A percentile compares a stretch with the other conserved stretches of the same genome.
These are phyloP conservation scores for Mesaphorura yosii DNA, from an alignment of 1,140 invertebrate genomes.

Conservation along the genomic window DNA sequence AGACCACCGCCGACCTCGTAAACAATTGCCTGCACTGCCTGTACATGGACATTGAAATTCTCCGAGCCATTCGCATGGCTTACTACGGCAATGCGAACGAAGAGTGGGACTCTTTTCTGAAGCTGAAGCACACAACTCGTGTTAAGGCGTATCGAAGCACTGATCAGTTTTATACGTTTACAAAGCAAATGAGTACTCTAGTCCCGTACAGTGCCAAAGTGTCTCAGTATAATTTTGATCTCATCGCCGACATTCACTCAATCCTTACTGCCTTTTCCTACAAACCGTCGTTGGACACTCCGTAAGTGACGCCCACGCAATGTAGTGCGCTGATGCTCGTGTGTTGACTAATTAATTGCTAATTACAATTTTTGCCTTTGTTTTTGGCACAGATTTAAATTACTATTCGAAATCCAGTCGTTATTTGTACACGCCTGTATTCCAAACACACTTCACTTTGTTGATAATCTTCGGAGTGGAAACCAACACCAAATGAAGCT, in stretches of 20 bases:
- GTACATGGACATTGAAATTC: slow-evolving; percentile 29
- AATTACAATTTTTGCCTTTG: background rate
- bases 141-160: slow-evolving; percentile 18
- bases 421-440: slow-evolving; percentile 23
- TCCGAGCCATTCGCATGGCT: slow-evolving; percentile 22
- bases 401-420: slow-evolving; percentile 17
- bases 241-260: slow-evolving; percentile 24
- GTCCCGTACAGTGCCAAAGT: slow-evolving; percentile 23
- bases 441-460: slow-evolving; percentile 24
- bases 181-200: slow-evolving; percentile 11
- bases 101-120: slow-evolving; percentile 21
- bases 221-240: slow-evolving; percentile 23
- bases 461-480: slow-evolving; percentile 17
- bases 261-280: slow-evolving; percentile 27
- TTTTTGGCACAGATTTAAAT: slow-evolving; percentile 23
- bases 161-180: slow-evolving; percentile 12
- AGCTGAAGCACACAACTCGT: slow-evolving; percentile 12
- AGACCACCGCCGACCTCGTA: slow-evolving; percentile 13
- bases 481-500: slow-evolving; percentile 8
- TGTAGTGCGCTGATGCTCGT: background rate
- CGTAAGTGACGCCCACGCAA: slow-evolving; percentile 17
- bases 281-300: slow-evolving; percentile 17
- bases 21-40: slow-evolving; percentile 24
- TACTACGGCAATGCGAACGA: slow-evolving; percentile 3
- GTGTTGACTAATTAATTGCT: background rate